phyloP scores from a whole-genome alignment of 64 coral and sea anemone genomes.

The Porites australiensis region DNA sequence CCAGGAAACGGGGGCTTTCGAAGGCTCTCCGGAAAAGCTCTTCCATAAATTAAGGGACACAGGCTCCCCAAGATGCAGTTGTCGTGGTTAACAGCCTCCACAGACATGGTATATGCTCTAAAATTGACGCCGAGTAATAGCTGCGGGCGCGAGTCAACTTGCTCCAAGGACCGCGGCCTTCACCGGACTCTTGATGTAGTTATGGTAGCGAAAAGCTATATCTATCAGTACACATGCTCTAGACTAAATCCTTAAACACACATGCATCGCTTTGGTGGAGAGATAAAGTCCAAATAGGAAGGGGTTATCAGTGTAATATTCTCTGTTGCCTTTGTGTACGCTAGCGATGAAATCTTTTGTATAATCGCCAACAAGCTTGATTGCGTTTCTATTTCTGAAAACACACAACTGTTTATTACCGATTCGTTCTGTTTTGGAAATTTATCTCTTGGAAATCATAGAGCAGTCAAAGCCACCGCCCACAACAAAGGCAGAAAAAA shows the following conservation, averaged over 20 bases:
- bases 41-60: constrained; percentile 58
- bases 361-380: constrained; percentile 85
- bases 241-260: constrained; percentile 90
- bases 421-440: constrained; percentile 78
- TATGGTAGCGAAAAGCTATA: constrained; percentile 54
- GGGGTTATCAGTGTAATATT: constrained; percentile 92
- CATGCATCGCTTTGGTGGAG: constrained; percentile 78
- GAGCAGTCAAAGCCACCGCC: constrained; percentile 62
- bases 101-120: constrained; percentile 10
- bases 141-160: neutral
- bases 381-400: constrained; percentile 84
- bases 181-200: neutral
- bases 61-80: constrained; percentile 81
- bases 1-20: constrained; percentile 44
- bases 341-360: constrained; percentile 94
- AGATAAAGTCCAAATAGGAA: constrained; percentile 88
- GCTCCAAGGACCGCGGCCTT: neutral
- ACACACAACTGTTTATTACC: constrained; percentile 91
- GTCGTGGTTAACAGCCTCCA: constrained; percentile 25
- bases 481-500: constrained; percentile 60
- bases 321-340: constrained; percentile 87
- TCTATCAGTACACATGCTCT: constrained; percentile 80
- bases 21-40: constrained; percentile 1
- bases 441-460: constrained; percentile 8
- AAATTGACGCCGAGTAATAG: neutral